phyloP scores from a whole-genome alignment of 1,140 invertebrate genomes.

The Meloidogyne hapla region DNA sequence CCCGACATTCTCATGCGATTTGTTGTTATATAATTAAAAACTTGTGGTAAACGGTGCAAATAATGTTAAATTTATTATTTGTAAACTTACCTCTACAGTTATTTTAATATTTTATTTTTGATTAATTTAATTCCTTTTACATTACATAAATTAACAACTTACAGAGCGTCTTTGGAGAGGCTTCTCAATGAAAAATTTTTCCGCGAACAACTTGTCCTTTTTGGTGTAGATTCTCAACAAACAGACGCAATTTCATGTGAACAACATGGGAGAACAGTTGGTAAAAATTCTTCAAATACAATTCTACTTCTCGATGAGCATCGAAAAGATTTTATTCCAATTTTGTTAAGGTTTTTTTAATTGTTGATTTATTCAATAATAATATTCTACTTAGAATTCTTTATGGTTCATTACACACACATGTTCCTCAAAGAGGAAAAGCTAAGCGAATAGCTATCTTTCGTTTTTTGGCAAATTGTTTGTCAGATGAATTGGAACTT shows the following conservation, averaged over 20 bases:
- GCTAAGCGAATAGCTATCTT: slow-evolving; percentile 24
- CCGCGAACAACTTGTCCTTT: slow-evolving; percentile 27
- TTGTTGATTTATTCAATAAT: background rate
- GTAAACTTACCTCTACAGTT: background rate
- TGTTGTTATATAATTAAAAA: slow-evolving; percentile 1
- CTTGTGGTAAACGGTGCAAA: background rate
- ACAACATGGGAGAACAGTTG: slow-evolving; percentile 1
- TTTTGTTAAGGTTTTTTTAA: slow-evolving; percentile 17
- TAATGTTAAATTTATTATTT: background rate
- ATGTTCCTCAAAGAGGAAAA: slow-evolving; percentile 20
- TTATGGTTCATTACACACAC: slow-evolving; percentile 29
- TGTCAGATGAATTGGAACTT: slow-evolving; percentile 18
- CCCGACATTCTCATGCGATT: background rate
- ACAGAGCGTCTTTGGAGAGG: slow-evolving; percentile 5
- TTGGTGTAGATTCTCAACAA: slow-evolving; percentile 26
- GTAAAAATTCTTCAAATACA: slow-evolving; percentile 4
- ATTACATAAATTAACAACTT: background rate
- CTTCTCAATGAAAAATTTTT: slow-evolving; percentile 12
- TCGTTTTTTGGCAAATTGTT: slow-evolving; percentile 30
- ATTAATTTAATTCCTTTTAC: background rate
- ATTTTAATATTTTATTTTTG: no score
- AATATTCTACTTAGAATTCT: slow-evolving; percentile 13
- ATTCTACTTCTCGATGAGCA: slow-evolving; percentile 15
- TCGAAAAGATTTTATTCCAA: slow-evolving; percentile 25
- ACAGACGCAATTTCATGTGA: background rate